These are phyloP conservation scores for Denticeps clupeoides DNA, from an alignment of 2,797 vertebrate species.

Conservation along the genomic window DNA sequence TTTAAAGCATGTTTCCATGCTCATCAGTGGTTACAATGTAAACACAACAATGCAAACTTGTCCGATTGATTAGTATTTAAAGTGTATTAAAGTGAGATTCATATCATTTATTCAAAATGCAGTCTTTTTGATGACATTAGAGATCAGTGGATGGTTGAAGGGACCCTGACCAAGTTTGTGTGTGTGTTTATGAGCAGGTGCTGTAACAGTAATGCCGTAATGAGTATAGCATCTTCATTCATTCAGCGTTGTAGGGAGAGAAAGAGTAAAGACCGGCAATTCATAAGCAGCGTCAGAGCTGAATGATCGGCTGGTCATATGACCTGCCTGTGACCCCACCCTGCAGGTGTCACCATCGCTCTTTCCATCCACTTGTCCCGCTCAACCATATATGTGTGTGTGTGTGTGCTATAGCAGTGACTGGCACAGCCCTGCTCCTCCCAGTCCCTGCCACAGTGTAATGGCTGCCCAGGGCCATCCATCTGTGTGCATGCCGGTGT, in stretches of 20 bases:
- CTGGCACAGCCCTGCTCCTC: slow-evolving; percentile 41
- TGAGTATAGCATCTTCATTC: neutral
- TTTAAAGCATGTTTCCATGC: no score
- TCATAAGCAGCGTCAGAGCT: no score
- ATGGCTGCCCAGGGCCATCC: slow-evolving; percentile 38
- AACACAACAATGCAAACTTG: no score
- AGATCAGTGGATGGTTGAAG: no score
- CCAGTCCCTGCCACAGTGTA: slow-evolving; percentile 43
- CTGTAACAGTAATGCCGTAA: neutral
- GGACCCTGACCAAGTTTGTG: neutral
- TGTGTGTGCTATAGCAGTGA: slow-evolving; percentile 26
- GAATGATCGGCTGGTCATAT: neutral
- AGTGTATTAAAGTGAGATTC: no score
- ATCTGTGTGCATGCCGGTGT: slow-evolving; percentile 25
- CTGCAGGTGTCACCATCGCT: neutral
- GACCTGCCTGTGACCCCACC: slow-evolving; percentile 9
- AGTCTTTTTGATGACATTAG: no score
- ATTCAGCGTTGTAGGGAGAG: neutral
- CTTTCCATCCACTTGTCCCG: neutral
- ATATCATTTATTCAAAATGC: no score
- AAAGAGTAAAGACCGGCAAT: no score
- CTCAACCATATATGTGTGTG: slow-evolving; percentile 17
- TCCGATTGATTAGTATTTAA: no score
- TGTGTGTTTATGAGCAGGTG: slow-evolving; percentile 5
- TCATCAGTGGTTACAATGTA: no score